These are phyloP conservation scores for Byasa hedistus DNA, from an alignment of 2,888 invertebrate species.

Conservation along the genomic window DNA sequence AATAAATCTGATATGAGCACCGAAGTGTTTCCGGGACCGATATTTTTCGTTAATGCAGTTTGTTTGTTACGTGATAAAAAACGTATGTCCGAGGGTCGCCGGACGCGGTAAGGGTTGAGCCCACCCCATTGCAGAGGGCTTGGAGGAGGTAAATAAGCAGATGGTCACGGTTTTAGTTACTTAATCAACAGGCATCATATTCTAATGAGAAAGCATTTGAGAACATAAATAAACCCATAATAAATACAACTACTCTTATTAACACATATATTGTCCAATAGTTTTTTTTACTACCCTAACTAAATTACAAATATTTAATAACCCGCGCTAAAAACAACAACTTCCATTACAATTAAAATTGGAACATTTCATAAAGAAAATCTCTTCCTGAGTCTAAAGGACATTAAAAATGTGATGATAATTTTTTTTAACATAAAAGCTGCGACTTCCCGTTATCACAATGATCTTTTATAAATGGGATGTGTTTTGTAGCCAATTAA, in stretches of 20 bases:
- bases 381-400: neutral
- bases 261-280: too few relatives aligned
- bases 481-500: slow-evolving; percentile 78
- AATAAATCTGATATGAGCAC: slow-evolving; percentile 61
- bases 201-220: slow-evolving; percentile 55
- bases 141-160: slow-evolving; percentile 68
- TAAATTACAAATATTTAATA: too few relatives aligned
- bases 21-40: slow-evolving; percentile 75
- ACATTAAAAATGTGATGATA: slow-evolving; percentile 7
- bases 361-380: neutral
- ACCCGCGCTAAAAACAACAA: neutral
- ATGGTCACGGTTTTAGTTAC: slow-evolving; percentile 72
- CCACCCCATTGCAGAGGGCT: slow-evolving; percentile 37
- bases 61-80: slow-evolving; percentile 74
- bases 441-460: slow-evolving; percentile 55
- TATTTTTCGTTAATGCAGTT: slow-evolving; percentile 73
- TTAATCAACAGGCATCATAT: slow-evolving; percentile 72
- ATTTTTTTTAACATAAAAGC: slow-evolving; percentile 36
- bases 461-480: slow-evolving; percentile 63
- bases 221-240: slow-evolving; percentile 42
- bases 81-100: slow-evolving; percentile 66
- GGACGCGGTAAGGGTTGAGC: slow-evolving; percentile 55
- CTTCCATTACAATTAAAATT: neutral
- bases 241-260: slow-evolving; percentile 33
- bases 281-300: too few relatives aligned